Evolutionary conservation across 2,113 vertebrate species (phyloP).

Genomic region (Marmota flaviventris): DNA sequence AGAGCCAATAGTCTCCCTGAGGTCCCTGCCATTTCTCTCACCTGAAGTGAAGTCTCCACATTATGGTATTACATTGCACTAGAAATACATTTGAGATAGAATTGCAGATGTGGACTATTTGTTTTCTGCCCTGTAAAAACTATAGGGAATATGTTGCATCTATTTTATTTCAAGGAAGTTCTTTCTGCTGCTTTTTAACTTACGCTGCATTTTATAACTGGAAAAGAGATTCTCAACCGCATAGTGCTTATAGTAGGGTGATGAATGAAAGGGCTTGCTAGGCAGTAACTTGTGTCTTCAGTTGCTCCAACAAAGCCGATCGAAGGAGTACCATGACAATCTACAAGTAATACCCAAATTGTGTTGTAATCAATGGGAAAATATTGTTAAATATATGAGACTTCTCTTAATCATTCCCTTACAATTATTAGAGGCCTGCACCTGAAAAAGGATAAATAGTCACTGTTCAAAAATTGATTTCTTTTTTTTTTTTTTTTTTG

Average conservation of each 20-base stretch:
- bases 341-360: neutral
- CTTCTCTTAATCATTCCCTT: neutral
- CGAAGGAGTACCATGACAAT: neutral
- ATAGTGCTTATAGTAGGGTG: rapidly evolving
- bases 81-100: neutral
- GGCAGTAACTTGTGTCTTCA: neutral
- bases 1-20: neutral
- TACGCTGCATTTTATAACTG: neutral
- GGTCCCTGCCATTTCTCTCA: neutral
- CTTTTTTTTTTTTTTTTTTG: neutral
- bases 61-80: neutral
- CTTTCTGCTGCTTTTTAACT: neutral
- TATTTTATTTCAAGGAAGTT: neutral
- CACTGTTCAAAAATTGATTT: neutral
- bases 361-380: neutral
- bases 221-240: neutral
- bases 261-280: neutral
- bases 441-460: neutral
- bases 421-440: neutral
- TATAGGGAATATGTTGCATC: neutral
- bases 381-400: neutral
- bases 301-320: neutral
- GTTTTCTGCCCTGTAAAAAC: neutral
- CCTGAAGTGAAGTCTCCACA: neutral
- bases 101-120: neutral